Evolutionary conservation across 2,797 vertebrate genomes (phyloP), one percentile per base, ranked within the genome.

Genomic region (Chelon auratus): DNA sequence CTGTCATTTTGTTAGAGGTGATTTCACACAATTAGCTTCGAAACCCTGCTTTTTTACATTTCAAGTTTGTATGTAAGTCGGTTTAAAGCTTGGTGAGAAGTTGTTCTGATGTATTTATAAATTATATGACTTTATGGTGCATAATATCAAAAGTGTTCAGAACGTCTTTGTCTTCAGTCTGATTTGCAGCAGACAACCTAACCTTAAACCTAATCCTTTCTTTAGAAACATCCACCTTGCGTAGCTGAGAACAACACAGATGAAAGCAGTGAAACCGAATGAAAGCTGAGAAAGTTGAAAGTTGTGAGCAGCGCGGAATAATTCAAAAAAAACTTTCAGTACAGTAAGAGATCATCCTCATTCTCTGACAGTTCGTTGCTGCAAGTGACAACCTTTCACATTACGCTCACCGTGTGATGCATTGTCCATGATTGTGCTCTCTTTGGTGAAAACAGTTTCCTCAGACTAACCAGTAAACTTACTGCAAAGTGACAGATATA

Each of bases 191-290:
- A 26, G 24, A 26, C 24, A 26, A 26, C 24, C 24, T 26, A 26
- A 26, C 24, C 24, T 1, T 3, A 26, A 26, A 3, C 3, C 4
- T 26, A 26, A 26, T 26, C 24, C 24, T 26, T 26, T 26, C 24
- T 26, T 26, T 30, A 20, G 11, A 42, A 68, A 50, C 15, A 30
- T 24, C 20, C 15, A 14, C 42, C 42, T 43, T 14, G 13, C 48
- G 26, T 11, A 12, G 2, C n/a, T 4, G n/a, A 36, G 54, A 40
- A 40, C 14, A 2, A 47, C 26, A 45, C 30, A 14, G 26, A 39
- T 55, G 55, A 26, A 40, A 39, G 51, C 11, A 18, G 24, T 26
- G 57, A 39, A 9, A 55, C 12, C 24, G 48, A 64, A 72, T 47
- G 17, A 37, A 59, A 61, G 24, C 24, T 26, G 24, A 26, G 3